Base-by-base conservation (phyloP, 2,113 vertebrate genomes). In the Empidonax traillii region DNA sequence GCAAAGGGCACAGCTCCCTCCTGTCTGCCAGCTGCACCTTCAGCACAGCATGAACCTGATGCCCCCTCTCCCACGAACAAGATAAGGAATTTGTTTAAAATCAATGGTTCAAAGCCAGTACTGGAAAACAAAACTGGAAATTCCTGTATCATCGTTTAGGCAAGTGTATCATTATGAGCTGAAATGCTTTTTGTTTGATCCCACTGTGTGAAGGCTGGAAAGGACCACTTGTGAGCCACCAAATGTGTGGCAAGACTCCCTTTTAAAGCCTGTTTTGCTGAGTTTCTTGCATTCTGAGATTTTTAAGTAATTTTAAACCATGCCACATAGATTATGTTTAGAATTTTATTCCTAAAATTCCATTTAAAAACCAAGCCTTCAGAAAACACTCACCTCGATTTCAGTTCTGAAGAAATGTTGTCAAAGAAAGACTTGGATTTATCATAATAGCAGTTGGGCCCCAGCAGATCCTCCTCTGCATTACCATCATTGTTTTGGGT, bases 361-460 rank as follows among this genome's bases (percentile, higher is more conserved):
- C 35, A 75, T 41, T 43, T 20, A 24, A 51, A 74, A 33, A 6
- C 3, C 33, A 41, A 85, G 55, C 10, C 67, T 87, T 55, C 39
- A 9, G 20, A 39, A 61, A 77, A 37, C 5, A 74, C 86, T 94
- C 89, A 99, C 99, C 99, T 99, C 51, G 98, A 98, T 58, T 99
- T 99, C 72, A 98, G 98, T 71, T 99, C 99, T 68, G 99, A 99
- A 5, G 99, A 99, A 96, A 99, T 99, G 93, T 99, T 99, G 97
- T 99, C 99, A 79, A 99, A 99, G 97, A 99, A 99, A 12, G 98
- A 99, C 97, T 99, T 99, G 74, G 99, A 98, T 92, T 99, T 99
- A 97, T 99, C 98, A 14, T 99, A 99, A 90, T 99, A 99, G 95
- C 98, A 99, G 89, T 99, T 99, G 47, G 99, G 98, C 37, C 99